A percentile compares a stretch with the other conserved stretches of the same genome.
Evolutionary conservation across 37 sponge, comb jelly and placozoan genomes (phyloP).

Genomic region (Geodia barretti): DNA sequence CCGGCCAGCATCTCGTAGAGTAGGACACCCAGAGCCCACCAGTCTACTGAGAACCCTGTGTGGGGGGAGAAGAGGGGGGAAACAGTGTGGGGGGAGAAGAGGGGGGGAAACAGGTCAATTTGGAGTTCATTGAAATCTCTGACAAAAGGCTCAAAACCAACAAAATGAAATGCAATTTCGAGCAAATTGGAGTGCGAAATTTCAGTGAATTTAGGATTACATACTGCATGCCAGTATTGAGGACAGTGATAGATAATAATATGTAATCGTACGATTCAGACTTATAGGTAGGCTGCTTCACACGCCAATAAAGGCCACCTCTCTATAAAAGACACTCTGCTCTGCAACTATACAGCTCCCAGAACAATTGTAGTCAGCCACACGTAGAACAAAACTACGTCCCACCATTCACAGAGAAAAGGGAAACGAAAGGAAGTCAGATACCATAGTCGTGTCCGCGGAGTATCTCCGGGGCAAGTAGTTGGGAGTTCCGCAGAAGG

Average conservation of each 20-base stretch:
- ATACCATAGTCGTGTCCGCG: conserved; percentile 88
- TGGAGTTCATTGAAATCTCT: neutral
- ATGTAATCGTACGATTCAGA: too few species aligned
- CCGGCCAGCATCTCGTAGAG: conserved; percentile 98
- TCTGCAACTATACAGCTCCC: neutral
- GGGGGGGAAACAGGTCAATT: neutral
- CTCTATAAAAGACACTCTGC: too few species aligned
- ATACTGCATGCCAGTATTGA: too few species aligned
- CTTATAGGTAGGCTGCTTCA: too few species aligned
- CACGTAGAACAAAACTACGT: too few species aligned
- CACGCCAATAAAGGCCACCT: neutral
- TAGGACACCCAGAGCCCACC: conserved; percentile 99
- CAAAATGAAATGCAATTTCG: neutral
- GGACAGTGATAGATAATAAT: too few species aligned
- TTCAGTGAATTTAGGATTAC: too few species aligned
- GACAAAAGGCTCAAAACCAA: neutral
- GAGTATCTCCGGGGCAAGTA: conserved; percentile 99
- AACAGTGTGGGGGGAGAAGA: neutral
- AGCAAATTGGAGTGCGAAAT: too few species aligned
- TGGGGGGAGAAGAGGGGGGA: neutral
- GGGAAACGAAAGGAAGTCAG: neutral
- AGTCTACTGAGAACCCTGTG: conserved; percentile 91
- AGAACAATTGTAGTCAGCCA: neutral
- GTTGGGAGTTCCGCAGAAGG: conserved; percentile 99
- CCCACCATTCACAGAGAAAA: too few species aligned